A percentile compares a stretch with the other conserved stretches of the same genome.
These are phyloP conservation scores for Microchirus variegatus DNA, from an alignment of 2,797 vertebrate species.

Conservation along the genomic window DNA sequence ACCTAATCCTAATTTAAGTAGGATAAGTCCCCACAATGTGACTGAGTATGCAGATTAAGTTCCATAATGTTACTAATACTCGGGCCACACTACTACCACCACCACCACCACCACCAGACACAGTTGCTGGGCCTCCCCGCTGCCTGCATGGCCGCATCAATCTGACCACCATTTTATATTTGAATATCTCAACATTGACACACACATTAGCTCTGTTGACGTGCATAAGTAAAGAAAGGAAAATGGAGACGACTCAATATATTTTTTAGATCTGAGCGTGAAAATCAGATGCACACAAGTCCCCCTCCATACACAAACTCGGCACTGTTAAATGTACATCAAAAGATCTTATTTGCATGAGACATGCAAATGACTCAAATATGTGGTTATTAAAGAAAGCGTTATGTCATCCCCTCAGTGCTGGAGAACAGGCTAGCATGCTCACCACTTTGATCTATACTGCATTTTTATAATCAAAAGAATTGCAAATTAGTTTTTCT, in stretches of 20 bases:
- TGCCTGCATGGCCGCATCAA: not conserved
- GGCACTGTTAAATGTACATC: constrained; percentile 56
- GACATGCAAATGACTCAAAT: constrained; percentile 85
- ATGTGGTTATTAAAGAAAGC: constrained; percentile 90
- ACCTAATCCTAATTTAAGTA: not conserved
- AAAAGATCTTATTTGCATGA: constrained; percentile 73
- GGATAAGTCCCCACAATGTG: not conserved
- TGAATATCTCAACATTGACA: too few species aligned
- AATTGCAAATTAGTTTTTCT: not conserved
- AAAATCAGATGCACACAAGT: constrained; percentile 56
- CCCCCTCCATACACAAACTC: constrained; percentile 20
- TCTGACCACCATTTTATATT: not conserved
- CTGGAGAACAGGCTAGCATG: constrained; percentile 16
- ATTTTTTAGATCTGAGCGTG: constrained; percentile 52
- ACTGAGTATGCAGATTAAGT: not conserved
- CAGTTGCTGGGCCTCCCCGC: too few species aligned
- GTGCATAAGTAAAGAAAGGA: too few species aligned
- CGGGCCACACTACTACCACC: too few species aligned
- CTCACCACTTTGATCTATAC: constrained; percentile 53
- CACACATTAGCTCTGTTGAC: too few species aligned
- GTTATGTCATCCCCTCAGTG: constrained; percentile 45
- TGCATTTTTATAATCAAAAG: constrained; percentile 14
- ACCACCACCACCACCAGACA: too few species aligned
- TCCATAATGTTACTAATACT: not conserved
- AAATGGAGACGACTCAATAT: constrained; percentile 46